Conservation (phyloP, 2,113 vertebrate genomes). For the Polypterus senegalus region DNA sequence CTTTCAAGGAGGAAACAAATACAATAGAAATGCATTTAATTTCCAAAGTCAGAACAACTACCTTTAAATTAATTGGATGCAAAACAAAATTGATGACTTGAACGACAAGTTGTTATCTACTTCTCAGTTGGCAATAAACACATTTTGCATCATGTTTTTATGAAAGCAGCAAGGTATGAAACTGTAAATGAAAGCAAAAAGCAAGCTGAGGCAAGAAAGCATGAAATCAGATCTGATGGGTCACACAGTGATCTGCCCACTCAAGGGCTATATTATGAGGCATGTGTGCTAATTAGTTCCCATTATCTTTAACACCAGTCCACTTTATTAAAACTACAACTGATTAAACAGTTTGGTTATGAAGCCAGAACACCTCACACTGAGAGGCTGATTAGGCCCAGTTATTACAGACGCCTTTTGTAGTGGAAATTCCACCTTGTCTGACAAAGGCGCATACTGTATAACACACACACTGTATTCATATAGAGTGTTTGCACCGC, state of each 20-base stretch:
- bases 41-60: no score
- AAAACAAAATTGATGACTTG: no score
- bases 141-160: no score
- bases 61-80: no score
- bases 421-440: background rate
- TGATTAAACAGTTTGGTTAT: conserved; percentile 35
- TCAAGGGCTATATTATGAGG: conserved; percentile 27
- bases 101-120: no score
- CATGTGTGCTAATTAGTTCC: conserved; percentile 41
- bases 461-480: no score
- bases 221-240: conserved; percentile 36
- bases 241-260: conserved; percentile 26
- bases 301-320: conserved; percentile 37
- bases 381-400: background rate
- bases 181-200: conserved; percentile 11
- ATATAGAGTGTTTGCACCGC: no score
- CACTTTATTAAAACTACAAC: conserved; percentile 34
- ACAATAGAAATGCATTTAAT: no score
- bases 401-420: background rate
- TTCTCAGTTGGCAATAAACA: no score
- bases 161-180: conserved; percentile 10
- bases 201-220: conserved; percentile 22
- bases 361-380: background rate
- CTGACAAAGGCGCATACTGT: no score
- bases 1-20: no score